These are phyloP conservation scores for Eulemur rubriventer DNA, from an alignment of 2,797 vertebrate genomes.

Conservation along the genomic window DNA sequence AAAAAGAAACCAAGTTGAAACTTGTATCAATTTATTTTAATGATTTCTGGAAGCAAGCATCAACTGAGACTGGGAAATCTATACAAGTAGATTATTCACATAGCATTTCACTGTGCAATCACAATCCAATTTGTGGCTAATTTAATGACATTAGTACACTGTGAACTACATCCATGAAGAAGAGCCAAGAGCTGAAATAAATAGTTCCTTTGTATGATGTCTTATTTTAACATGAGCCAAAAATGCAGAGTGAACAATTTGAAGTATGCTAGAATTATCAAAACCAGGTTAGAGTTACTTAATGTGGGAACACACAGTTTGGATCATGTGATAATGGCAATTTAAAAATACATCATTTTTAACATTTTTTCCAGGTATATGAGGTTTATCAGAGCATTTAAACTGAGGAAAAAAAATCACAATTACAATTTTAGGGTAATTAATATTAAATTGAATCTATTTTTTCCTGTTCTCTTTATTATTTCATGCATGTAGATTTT, in stretches of 20 bases:
- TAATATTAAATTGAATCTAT: not conserved
- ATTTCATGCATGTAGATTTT: not conserved
- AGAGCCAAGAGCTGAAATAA: not conserved
- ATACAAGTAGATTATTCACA: not conserved
- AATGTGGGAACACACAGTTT: not conserved
- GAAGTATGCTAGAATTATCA: not conserved
- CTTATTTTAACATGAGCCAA: not conserved
- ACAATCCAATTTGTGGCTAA: not conserved
- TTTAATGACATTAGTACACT: not conserved
- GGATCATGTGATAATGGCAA: not conserved
- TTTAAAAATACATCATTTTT: not conserved
- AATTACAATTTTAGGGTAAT: not conserved
- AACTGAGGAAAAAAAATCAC: not conserved
- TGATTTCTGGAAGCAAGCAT: not conserved
- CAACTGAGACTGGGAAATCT: not conserved
- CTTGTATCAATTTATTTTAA: not conserved
- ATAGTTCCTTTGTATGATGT: not conserved
- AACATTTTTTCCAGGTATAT: not conserved
- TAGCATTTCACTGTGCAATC: not conserved
- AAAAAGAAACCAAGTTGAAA: not conserved
- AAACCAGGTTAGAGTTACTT: not conserved
- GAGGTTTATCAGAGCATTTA: not conserved
- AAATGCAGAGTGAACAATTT: conserved; percentile 1
- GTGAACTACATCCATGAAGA: not conserved
- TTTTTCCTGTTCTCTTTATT: not conserved